Base-by-base conservation (phyloP, 2,797 vertebrate species). In the Macroramphosus scolopax region DNA sequence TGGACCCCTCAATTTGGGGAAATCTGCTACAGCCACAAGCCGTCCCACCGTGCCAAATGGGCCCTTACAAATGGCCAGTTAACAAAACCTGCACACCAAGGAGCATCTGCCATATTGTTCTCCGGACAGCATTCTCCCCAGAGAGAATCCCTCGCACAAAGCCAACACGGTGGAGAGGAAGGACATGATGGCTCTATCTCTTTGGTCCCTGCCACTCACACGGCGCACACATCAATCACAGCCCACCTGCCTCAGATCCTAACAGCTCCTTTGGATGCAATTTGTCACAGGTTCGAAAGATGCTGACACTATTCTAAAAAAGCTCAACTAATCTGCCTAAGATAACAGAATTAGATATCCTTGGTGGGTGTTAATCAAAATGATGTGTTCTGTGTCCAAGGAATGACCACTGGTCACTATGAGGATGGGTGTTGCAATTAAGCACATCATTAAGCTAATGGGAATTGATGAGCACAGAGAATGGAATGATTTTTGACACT, bases 171-270 rank as follows among this genome's bases (percentile, higher is more conserved):
- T 54, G 33, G 51, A 64, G 73, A 75, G 69, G 70, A 72, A 66
- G 64, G 51, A 65, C 59, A 58, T 74, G 78, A 88, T 51, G 44
- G 77, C 79, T 87, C 68, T 84, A 87, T 89, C 83, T 80, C 63
- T 58, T 72, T 58, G 64, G 64, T 59, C 54, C 51, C 77, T 86
- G 87, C 82, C 87, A 84, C 77, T 89, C 84, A 89, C 56, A 64
- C 38, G 2, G 74, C 63, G 18, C 64, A 59, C 56, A 77, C 82
- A 89, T 89, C 86, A 81, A 87, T 90, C 84, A 85, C 77, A 47
- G 61, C 57, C 63, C 15, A 9, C 42, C 45, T 17, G 53, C 58
- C 26, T 59, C 55, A 49, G 47, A 72, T 68, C 73, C 49, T 17
- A 54, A 63, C 63, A 17, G 67, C 52, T 77, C 61, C 52, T 80